These are phyloP conservation scores for Drosophila cracens DNA, from an alignment of 2,888 invertebrate genomes.

Conservation along the genomic window DNA sequence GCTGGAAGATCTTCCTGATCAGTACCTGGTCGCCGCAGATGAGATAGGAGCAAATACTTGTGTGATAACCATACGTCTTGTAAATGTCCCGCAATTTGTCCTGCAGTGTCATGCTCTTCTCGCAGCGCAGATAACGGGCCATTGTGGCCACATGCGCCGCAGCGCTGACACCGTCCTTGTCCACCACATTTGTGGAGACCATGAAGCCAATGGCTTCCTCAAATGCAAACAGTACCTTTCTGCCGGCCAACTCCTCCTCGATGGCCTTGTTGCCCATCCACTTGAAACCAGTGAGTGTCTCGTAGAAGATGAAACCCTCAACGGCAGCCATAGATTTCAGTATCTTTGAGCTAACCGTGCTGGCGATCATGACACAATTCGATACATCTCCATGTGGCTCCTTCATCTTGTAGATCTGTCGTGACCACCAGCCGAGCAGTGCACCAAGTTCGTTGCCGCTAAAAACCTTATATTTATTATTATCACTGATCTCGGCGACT, in stretches of 20 bases:
- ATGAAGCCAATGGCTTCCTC: constrained; percentile 99
- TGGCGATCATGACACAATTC: constrained; percentile 94
- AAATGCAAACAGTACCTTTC: constrained; percentile 95
- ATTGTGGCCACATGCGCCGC: constrained; percentile 92
- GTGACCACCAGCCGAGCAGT: constrained; percentile 96
- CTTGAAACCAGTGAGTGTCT: constrained; percentile 99
- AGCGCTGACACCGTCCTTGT: constrained; percentile 98
- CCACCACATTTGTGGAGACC: constrained; percentile 94
- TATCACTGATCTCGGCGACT: constrained; percentile 92
- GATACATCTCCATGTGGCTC: constrained; percentile 84
- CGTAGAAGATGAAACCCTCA: constrained; percentile 91
- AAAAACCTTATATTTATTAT: constrained; percentile 86
- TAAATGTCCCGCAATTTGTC: constrained; percentile 92
- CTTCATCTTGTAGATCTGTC: constrained; percentile 87
- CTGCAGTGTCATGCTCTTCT: constrained; percentile 86
- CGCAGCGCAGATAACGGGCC: constrained; percentile 88
- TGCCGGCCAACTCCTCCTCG: constrained; percentile 89
- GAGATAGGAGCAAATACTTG: constrained; percentile 95
- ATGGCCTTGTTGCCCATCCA: constrained; percentile 98
- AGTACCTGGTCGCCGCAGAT: constrained; percentile 91
- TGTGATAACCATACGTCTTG: constrained; percentile 94
- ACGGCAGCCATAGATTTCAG: constrained; percentile 91
- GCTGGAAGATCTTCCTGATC: constrained; percentile 91
- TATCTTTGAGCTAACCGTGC: constrained; percentile 98
- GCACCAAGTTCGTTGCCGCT: constrained; percentile 98